Base-by-base conservation (phyloP, 2,797 vertebrate genomes). In the Coluber constrictor region DNA sequence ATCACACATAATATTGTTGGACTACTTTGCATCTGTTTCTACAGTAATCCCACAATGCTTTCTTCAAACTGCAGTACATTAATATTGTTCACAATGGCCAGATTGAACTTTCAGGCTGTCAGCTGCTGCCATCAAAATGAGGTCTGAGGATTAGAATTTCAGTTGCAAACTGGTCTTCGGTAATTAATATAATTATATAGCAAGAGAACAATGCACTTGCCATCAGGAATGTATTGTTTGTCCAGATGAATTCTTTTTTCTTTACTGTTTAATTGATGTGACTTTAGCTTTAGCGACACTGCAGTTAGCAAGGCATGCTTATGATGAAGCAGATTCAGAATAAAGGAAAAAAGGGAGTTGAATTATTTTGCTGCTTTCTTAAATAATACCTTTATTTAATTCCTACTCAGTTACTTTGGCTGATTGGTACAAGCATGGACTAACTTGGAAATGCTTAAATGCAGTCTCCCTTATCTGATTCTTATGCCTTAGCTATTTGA, bases 101-200 rank as follows among this genome's bases (percentile, higher is more conserved):
- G 43, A 66, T 55, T 86, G 74, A 32, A 7, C 51, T 87, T 2
- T 47, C 56, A 94, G 88, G 32, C 29, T 95, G 83, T 94, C 92
- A 87, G 57, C 51, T 89, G 87, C 87, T 95, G 92, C 95, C 95
- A 94, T 70, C 9, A n/a, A 79, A 95, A 94, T 94, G 95, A 70
- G 86, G 93, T 94, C 93, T 97, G 94, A 96, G 94, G 96, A 93
- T 93, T 66, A 87, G 89, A 63, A 90, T 95, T 96, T 96, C 86
- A 96, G 87, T 25, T 93, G 43, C 86, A 95, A 96, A 95, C 12
- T 94, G 47, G 95, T 95, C 86, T 92, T 94, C 23, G 0, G 79
- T 93, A 96, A 94, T 97, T 96, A 96, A 93, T 96, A 86, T 95
- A 96, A 97, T 95, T 96, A 96, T 37, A 93, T 90, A 96, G 20